Percentiles rank a stretch among this genome's conserved stretches.
Evolutionary conservation across 1,140 invertebrate species (phyloP).

Genomic region (Philotrypesis tridentata): DNA sequence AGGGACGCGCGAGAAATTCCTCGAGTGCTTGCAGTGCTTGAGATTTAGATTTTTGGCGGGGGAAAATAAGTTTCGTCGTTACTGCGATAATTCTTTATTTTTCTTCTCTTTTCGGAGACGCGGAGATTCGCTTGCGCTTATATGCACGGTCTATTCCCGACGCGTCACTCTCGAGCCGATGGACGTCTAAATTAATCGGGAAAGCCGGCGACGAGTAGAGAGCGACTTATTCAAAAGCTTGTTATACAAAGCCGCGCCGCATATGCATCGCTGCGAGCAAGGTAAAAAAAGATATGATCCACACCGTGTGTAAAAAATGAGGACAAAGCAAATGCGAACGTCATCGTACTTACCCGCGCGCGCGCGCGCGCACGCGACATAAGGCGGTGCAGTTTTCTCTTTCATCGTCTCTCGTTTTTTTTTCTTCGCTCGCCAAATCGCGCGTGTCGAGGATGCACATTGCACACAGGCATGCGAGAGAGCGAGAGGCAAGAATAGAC

Average conservation of each 20-base stretch:
- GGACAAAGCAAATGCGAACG: slow-evolving; percentile 7
- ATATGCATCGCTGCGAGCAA: neutral
- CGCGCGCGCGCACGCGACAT: too few relatives aligned
- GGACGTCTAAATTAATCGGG: slow-evolving; percentile 22
- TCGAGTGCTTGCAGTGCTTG: neutral
- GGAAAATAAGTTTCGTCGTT: too few relatives aligned
- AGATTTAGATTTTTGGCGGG: too few relatives aligned
- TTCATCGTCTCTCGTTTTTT: slow-evolving; percentile 11
- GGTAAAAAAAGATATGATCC: neutral
- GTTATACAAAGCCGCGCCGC: neutral
- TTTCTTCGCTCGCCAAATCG: slow-evolving; percentile 51
- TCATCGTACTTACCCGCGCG: slow-evolving; percentile 30
- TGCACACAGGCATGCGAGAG: neutral
- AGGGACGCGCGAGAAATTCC: too few relatives aligned
- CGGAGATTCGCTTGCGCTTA: neutral
- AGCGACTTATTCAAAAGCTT: slow-evolving; percentile 14
- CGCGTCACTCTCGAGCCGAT: neutral
- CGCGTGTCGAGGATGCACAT: slow-evolving; percentile 40
- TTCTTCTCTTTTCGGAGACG: neutral
- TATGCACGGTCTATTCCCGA: neutral
- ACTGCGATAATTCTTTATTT: neutral
- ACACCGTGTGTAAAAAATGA: neutral
- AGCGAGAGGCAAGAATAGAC: neutral
- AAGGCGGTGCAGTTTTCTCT: slow-evolving; percentile 45
- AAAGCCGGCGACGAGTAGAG: neutral